phyloP scores from a whole-genome alignment of 2,797 vertebrate genomes.

The Gymnoscopelus microlampas region DNA sequence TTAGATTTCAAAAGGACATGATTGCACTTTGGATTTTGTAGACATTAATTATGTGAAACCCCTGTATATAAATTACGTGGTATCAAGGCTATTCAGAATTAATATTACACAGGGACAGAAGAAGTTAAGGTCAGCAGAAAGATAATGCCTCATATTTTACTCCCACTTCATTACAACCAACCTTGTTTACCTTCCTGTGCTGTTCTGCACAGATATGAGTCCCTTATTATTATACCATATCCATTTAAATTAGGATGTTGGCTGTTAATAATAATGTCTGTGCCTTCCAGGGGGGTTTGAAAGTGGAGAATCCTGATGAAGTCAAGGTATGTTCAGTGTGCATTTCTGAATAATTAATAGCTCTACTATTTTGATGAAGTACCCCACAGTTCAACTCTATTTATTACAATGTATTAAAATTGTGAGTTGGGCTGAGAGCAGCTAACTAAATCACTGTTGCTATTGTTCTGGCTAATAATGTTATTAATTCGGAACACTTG shows the following conservation, averaged over 20 bases:
- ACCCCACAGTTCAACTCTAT: not conserved
- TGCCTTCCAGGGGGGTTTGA: conserved; percentile 88
- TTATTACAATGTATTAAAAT: not conserved
- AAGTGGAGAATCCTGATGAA: conserved; percentile 89
- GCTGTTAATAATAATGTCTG: conserved; percentile 23
- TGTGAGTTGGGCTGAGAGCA: not conserved
- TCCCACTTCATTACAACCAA: not conserved
- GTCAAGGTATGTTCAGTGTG: conserved; percentile 84
- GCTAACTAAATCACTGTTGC: not conserved
- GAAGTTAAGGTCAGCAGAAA: not conserved
- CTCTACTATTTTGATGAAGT: no score
- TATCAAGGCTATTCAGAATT: conserved; percentile 20
- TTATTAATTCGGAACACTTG: no score
- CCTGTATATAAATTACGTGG: not conserved
- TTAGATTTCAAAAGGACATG: not conserved
- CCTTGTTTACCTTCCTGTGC: not conserved
- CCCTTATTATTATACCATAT: not conserved
- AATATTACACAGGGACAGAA: not conserved
- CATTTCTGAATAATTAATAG: not conserved
- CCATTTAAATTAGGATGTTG: conserved; percentile 13
- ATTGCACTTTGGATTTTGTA: not conserved
- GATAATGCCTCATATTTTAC: not conserved
- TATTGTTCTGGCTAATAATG: no score
- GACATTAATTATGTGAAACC: not conserved
- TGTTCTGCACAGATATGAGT: conserved; percentile 11